Base-by-base conservation (phyloP, 2,113 vertebrate genomes). In the Alethe diademata region DNA sequence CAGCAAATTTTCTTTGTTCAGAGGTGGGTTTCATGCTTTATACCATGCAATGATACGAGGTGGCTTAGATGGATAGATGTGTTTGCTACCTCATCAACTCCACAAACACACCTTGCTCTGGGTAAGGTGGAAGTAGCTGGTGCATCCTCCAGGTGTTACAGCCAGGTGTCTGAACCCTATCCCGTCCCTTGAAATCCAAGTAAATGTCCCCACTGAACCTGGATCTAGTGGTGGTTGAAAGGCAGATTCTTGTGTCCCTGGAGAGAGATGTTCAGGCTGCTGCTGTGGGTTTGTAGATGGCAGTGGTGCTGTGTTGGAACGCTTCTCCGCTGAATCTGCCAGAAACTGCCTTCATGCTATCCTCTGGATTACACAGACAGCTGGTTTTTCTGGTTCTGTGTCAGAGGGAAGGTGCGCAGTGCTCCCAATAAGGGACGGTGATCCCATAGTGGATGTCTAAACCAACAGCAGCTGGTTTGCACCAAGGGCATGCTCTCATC, bases 331-430 rank as follows among this genome's bases (percentile, higher is more conserved):
- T 78, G 67, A 57, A 56, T 26, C 53, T 62, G 36, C 88, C 69
- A 48, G 88, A 69, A 87, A 5, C 16, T 8, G n/a, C 62, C 70
- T 14, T 29, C 16, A 3, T 42, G 35, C 80, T 91, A 19, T 57
- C 56, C 11, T 74, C 79, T 23, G 74, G 31, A 26, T 79, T 86
- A 76, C 88, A 24, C 18, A 53, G 5, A 19, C n/a, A 69, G 40
- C 91, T 82, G 69, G 58, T 87, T 96, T 91, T 82, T 74, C 97
- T 91, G n/a, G 81, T 20, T 92, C 36, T 94, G 74, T 82, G 28
- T 75, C 67, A 83, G 64, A 85, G 78, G 54, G 64, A 78, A 48
- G 82, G 91, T 90, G 64, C 17, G 36, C 19, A 0, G 75, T 78
- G 78, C 29, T 96, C 57, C 66, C 26, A 62, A 29, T 12, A 60